Evolutionary conservation across 2,113 vertebrate genomes (phyloP), one percentile per base, ranked within the genome.

Genomic region (Nettapus auritus): DNA sequence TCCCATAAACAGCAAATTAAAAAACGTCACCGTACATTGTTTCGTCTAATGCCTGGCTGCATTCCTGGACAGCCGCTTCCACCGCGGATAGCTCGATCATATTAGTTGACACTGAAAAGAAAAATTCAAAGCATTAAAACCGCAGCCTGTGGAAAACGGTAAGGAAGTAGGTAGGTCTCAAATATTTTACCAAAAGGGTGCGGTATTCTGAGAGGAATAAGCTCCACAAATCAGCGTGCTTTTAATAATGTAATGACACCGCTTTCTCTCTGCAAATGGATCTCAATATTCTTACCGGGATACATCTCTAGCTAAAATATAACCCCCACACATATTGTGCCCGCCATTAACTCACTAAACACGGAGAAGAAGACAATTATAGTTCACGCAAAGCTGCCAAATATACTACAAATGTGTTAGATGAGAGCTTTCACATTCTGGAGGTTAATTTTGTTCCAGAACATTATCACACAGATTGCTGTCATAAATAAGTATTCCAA

Each of bases 1-100:
- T 46, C 60, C 64, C 74, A 28, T 11, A 78, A 70, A 70, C 7
- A 44, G 11, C 29, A 36, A 28, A 9, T 3, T 5, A 60, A 63
- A 74, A 34, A 17, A 68, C 25, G 36, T 63, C 82, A 64, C 97
- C 99, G 55, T 98, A 99, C 99, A 98, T 98, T 6, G 98, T 97
- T 97, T 99, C 99, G 89, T 99, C 98, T 22, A 98, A 96, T 4
- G 98, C 98, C 90, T 98, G 98, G 94, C 98, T 98, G 96, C 99
- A 99, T 94, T 99, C 99, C 89, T 99, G 99, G 23, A 99, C 97
- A 0, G 99, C 99, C 36, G 85, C 94, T 94, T 99, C 99, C 95
- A 99, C 98, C n/a, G 97, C 93, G 21, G 98, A 94, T 48, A 97
- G 98, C 92, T 99, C 99, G 7, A 99, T 98, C 99, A 99, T 99